Base-by-base conservation (phyloP, 2,113 vertebrate species). In the Cyanoramphus novaezelandiae region DNA sequence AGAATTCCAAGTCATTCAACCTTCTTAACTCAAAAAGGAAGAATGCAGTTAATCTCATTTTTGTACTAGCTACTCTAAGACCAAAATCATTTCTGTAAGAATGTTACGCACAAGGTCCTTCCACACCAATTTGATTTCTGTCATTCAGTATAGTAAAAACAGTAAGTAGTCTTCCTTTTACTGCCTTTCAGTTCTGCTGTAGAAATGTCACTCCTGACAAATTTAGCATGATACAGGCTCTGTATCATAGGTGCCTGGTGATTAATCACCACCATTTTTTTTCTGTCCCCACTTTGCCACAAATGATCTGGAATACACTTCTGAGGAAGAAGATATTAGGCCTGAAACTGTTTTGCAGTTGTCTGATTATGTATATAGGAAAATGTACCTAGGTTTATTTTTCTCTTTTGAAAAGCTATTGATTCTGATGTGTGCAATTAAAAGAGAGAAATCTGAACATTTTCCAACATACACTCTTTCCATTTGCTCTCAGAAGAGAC, bases 21-120 rank as follows among this genome's bases (percentile, higher is more conserved):
- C 39, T 49, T 41, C 62, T 39, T 67, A 94, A 89, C 57, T 74
- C 33, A 69, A 89, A 47, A 79, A 55, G 43, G 41, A 76, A 76
- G 93, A 93, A 49, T 15, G 18, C 17, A 49, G 62, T 80, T 43
- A 46, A 70, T 84, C 80, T 57, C 2, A 23, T 80, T 88, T 94
- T 96, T 94, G 47, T 86, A 52, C 83, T 84, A 86, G 24, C 60
- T 92, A 25, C 35, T 83, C 9, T 87, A 93, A 92, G 86, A 94
- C 90, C 89, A 94, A 90, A 95, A 95, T 81, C 14, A 12, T 76
- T 94, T 93, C 57, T 93, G 4, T 90, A 28, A 71, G 50, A 88
- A 78, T 64, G 63, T 85, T 71, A 35, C 67, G 16, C 71, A 92
- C 41, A 76, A 47, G 35, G 23, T 91, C 53, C 39, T 60, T 75